Evolutionary conservation across 2,888 invertebrate genomes (phyloP).

Genomic region (Spilarctia lutea): DNA sequence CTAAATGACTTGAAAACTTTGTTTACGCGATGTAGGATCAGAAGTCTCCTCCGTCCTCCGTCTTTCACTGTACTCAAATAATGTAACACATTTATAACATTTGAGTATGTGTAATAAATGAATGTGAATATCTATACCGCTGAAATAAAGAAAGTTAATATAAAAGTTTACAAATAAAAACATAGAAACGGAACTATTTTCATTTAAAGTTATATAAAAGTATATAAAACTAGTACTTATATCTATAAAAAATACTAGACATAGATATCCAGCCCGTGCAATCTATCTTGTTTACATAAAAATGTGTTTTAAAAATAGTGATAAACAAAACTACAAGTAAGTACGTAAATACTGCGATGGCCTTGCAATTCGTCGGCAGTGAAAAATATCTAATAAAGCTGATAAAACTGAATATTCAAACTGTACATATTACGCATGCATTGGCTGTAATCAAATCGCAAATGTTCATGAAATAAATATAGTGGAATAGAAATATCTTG

Average conservation of each 20-base stretch:
- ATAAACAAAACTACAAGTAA: slow-evolving; percentile 5
- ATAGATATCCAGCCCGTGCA: not conserved
- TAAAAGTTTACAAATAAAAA: not conserved
- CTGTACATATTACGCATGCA: not conserved
- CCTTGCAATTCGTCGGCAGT: slow-evolving; percentile 14
- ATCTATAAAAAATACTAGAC: not conserved
- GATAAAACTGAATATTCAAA: slow-evolving; percentile 6
- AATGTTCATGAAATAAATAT: slow-evolving; percentile 1
- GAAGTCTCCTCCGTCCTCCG: too few species aligned
- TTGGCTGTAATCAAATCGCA: not conserved
- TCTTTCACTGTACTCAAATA: not conserved
- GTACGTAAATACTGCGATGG: slow-evolving; percentile 1
- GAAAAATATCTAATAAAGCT: slow-evolving; percentile 4
- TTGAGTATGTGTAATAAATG: not conserved
- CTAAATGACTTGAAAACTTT: not conserved
- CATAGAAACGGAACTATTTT: not conserved
- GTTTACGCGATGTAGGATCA: not conserved
- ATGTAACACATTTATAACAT: too few species aligned
- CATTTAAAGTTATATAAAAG: not conserved
- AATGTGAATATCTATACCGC: not conserved
- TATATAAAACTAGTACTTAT: not conserved
- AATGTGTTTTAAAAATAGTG: slow-evolving; percentile 10
- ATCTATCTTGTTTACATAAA: slow-evolving; percentile 8
- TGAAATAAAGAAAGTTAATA: not conserved
- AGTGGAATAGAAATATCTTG: not conserved